phyloP scores from a whole-genome alignment of 2,888 invertebrate species.

The Drosophila cognata region DNA sequence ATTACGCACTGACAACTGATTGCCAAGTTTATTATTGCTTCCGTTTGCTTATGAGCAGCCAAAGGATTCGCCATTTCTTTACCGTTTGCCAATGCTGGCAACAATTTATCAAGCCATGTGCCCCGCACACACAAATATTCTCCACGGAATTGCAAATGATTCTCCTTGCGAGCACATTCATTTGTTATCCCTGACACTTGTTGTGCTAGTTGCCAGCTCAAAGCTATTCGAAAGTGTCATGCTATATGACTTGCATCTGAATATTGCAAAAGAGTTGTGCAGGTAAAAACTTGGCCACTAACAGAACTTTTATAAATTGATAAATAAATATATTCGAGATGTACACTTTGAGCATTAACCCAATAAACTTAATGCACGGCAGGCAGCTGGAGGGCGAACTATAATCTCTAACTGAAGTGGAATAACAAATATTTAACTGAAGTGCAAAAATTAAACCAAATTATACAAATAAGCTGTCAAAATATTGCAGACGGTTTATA shows the following conservation, averaged over 20 bases:
- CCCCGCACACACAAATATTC: conserved; percentile 7
- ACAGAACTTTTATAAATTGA: neutral
- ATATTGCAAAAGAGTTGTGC: conserved; percentile 8
- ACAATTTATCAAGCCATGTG: conserved; percentile 64
- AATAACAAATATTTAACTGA: too few species aligned
- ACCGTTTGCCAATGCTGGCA: conserved; percentile 31
- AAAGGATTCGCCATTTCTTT: conserved; percentile 37
- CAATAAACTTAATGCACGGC: neutral
- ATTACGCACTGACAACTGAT: conserved; percentile 79
- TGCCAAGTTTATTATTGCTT: conserved; percentile 78
- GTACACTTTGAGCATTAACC: neutral
- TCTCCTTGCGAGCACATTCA: conserved; percentile 38
- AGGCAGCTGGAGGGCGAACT: neutral
- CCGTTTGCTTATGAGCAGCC: conserved; percentile 74
- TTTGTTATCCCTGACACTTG: conserved; percentile 53
- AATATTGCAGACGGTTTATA: neutral
- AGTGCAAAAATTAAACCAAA: neutral
- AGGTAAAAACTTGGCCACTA: neutral
- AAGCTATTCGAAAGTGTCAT: conserved; percentile 36
- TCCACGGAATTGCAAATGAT: conserved; percentile 20
- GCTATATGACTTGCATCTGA: conserved; percentile 3
- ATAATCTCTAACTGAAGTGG: neutral
- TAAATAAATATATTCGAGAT: neutral
- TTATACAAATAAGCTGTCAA: neutral
- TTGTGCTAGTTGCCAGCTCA: conserved; percentile 24